Base-by-base conservation (phyloP, 1,140 invertebrate genomes). In the Amphibalanus amphitrite region DNA sequence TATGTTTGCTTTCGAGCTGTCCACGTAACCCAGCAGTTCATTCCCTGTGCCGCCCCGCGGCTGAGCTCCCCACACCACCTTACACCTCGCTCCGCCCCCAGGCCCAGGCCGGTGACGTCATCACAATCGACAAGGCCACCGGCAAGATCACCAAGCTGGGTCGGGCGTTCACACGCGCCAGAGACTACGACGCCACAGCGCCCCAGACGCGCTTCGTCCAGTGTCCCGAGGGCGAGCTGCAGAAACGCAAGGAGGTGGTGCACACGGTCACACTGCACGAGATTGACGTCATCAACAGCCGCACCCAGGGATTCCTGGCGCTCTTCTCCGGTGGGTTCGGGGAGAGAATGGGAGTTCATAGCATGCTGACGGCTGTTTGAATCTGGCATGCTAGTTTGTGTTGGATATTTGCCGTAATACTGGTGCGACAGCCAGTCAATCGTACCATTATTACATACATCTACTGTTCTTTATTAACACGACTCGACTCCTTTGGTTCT, bases 211-310 rank as follows among this genome's bases (percentile, higher is more conserved):
- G 93, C 75, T 98, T 98, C 83, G 94, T 99, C 0, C 95, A 98
- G 75, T 98, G 95, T 82, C 97, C 97, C 0, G 95, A 98, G 77
- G 97, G 97, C 0, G 97, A 99, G 83, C 82, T 99, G 15, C 95
- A 98, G 82, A 99, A 98, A 79, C 85, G 96, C n/a, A 97, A 98
- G 79, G 95, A 98, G 84, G 95, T 97, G 0, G 93, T 98, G 0
- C 97, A 99, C 80, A 99, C 95, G 0, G 95, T 98, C 0, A 95
- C 93, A 0, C 81, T 99, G n/a, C 97, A 99, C 79, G 97, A 99
- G 80, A 92, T 99, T 71, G 97, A 99, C 81, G 96, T 98, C 0
- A 98, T 98, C 77, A 98, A 98, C 78, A 95, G 92, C 69, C 84
- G 95, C 74, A 96, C 94, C 0, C 95, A 98, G 79, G 97, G 97